Evolutionary conservation across 2,888 invertebrate species (phyloP).

Genomic region (Craniophora ligustri): DNA sequence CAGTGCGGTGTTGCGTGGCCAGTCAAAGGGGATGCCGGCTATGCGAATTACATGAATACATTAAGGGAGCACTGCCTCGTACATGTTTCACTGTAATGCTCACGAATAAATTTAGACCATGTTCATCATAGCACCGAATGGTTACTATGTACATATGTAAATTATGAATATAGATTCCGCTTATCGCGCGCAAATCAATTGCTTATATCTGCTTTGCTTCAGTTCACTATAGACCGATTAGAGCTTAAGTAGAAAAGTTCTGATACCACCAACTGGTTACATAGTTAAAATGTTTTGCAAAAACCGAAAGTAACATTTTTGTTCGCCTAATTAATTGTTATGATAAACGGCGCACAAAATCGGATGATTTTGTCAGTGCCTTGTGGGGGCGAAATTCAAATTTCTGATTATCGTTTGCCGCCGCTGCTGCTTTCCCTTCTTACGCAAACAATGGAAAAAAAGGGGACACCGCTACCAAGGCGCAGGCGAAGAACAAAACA

Average conservation of each 20-base stretch:
- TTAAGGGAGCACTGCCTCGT: conserved; percentile 85
- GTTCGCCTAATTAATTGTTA: conserved; percentile 81
- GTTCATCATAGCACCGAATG: conserved; percentile 79
- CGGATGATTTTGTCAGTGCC: conserved; percentile 80
- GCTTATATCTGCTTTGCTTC: conserved; percentile 29
- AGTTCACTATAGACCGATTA: conserved; percentile 49
- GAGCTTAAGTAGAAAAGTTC: conserved; percentile 63
- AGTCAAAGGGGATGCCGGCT: conserved; percentile 88
- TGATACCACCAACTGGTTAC: conserved; percentile 58
- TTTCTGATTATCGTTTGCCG: conserved; percentile 85
- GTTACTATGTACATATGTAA: conserved; percentile 80
- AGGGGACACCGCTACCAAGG: conserved; percentile 83
- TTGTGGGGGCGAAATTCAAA: conserved; percentile 85
- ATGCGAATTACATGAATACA: conserved; percentile 89
- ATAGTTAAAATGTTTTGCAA: conserved; percentile 69
- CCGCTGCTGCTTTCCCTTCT: conserved; percentile 80
- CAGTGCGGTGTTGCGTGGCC: conserved; percentile 87
- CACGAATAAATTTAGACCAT: conserved; percentile 86
- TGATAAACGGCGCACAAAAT: conserved; percentile 84
- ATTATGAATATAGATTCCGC: conserved; percentile 76
- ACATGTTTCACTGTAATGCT: conserved; percentile 87
- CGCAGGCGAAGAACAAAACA: conserved; percentile 87
- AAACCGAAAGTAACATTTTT: conserved; percentile 74
- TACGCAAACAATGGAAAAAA: conserved; percentile 86
- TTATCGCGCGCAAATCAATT: conserved; percentile 61